Percentiles rank a stretch among this genome's conserved stretches.
These are phyloP conservation scores for Cepaea hortensis DNA, from an alignment of 2,888 invertebrate genomes.

Conservation along the genomic window DNA sequence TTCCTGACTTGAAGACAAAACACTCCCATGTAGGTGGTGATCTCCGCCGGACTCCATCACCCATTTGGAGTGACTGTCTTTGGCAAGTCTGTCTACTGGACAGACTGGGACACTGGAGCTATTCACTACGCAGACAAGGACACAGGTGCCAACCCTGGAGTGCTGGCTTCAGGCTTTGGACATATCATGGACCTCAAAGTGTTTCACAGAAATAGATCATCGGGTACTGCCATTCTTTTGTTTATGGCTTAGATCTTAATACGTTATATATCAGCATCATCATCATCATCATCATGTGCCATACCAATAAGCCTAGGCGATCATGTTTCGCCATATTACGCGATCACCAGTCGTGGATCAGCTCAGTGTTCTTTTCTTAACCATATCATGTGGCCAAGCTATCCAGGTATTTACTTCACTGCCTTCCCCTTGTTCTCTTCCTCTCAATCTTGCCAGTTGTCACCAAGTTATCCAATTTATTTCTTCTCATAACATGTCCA, in stretches of 20 bases:
- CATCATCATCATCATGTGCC: too few species aligned
- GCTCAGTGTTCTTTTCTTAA: too few species aligned
- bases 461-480: too few species aligned
- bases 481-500: too few species aligned
- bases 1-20: background rate
- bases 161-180: slow-evolving; percentile 86
- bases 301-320: too few species aligned
- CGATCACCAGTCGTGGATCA: too few species aligned
- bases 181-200: slow-evolving; percentile 92
- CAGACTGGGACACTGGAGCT: slow-evolving; percentile 91
- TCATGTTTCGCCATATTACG: too few species aligned
- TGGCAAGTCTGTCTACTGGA: slow-evolving; percentile 93
- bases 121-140: slow-evolving; percentile 85
- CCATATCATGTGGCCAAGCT: too few species aligned
- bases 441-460: too few species aligned
- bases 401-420: too few species aligned
- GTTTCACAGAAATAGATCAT: slow-evolving; percentile 73
- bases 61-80: slow-evolving; percentile 92
- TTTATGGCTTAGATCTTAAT: background rate
- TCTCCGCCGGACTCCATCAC: slow-evolving; percentile 86
- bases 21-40: slow-evolving; percentile 59
- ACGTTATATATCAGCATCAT: background rate
- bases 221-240: slow-evolving; percentile 67
- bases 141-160: slow-evolving; percentile 70
- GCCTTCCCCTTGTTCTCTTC: too few species aligned